phyloP scores from a whole-genome alignment of 2,113 vertebrate genomes.

The Trichomycterus rosablanca region DNA sequence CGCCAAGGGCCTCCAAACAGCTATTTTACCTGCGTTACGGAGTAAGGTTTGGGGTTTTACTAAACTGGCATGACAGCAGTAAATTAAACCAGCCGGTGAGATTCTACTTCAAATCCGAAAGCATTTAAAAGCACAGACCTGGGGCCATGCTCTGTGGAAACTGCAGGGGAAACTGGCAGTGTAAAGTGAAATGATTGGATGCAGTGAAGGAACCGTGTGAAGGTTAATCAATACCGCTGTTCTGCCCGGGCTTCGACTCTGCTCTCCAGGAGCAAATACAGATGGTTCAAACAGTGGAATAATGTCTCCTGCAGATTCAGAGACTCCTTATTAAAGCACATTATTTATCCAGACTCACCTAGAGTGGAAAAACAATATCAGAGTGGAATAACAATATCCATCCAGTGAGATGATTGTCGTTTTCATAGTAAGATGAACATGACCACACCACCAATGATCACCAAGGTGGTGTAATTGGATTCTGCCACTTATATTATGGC shows the following conservation, averaged over 20 bases:
- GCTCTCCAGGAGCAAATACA: slow-evolving; percentile 28
- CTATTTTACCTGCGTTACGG: not conserved
- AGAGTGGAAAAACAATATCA: too few relatives aligned
- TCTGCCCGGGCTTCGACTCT: slow-evolving; percentile 22
- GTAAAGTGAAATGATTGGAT: slow-evolving; percentile 6
- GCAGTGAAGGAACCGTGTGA: slow-evolving; percentile 19
- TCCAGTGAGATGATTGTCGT: too few relatives aligned
- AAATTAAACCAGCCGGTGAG: slow-evolving; percentile 51
- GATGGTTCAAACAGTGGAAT: slow-evolving; percentile 43
- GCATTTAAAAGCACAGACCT: slow-evolving; percentile 43
- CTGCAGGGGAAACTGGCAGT: slow-evolving; percentile 14
- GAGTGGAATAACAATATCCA: too few relatives aligned
- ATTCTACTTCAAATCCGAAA: slow-evolving; percentile 45
- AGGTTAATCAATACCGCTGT: slow-evolving; percentile 50
- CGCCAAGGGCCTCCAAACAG: not conserved
- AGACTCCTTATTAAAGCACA: slow-evolving; percentile 28
- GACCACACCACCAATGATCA: too few relatives aligned
- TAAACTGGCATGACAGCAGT: slow-evolving; percentile 29
- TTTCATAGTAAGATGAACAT: too few relatives aligned
- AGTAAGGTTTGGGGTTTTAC: slow-evolving; percentile 23
- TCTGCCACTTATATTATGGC: too few relatives aligned
- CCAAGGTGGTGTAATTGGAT: too few relatives aligned
- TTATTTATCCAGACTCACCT: too few relatives aligned
- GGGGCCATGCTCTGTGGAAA: slow-evolving; percentile 32
- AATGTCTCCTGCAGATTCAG: slow-evolving; percentile 46